Evolutionary conservation across 2,113 vertebrate species (phyloP), one percentile per base, ranked within the genome.

Genomic region (Kryptolebias marmoratus): DNA sequence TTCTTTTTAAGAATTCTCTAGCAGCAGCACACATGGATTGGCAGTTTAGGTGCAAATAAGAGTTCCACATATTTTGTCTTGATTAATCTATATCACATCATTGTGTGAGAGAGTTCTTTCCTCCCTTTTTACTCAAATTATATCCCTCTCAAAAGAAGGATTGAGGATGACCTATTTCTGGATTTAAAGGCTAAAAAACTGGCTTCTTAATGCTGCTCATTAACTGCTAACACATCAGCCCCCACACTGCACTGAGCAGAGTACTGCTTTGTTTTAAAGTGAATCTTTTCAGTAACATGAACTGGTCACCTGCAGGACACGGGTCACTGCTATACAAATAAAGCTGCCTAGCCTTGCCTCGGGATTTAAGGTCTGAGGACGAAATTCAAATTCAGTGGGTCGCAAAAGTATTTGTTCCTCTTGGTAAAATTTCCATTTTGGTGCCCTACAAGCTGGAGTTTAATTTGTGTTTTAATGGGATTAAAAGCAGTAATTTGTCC

Each of bases 141-240:
- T 68, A 39, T 57, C 32, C 53, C 48, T n/a, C 60, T 42, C 16
- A 67, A 60, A 69, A 66, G 5, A 28, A n/a, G 45, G 48, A 69
- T 64, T 84, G 64, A 73, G 64, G 76, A 75, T 78, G 75, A 80
- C 74, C 78, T 50, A 81, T 77, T 74, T 87, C 44, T 85, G 69
- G 50, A 61, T 68, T 67, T 64, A 55, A 28, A 68, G 70, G 49
- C 53, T 68, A 47, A 73, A 65, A 44, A 57, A 59, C 39, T 74
- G 71, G 61, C 58, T 44, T 73, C 55, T 36, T 79, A 71, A 68
- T 75, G 75, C 68, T 77, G 73, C 83, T 68, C 76, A 86, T 74
- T 52, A 84, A 69, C 55, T 77, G 31, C 64, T 68, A 57, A 75
- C 48, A 77, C 68, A 81, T 71, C 80, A 73, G 16, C 77, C 74